Base-by-base conservation (phyloP, 1,140 invertebrate species). In the Sinonovacula constricta region DNA sequence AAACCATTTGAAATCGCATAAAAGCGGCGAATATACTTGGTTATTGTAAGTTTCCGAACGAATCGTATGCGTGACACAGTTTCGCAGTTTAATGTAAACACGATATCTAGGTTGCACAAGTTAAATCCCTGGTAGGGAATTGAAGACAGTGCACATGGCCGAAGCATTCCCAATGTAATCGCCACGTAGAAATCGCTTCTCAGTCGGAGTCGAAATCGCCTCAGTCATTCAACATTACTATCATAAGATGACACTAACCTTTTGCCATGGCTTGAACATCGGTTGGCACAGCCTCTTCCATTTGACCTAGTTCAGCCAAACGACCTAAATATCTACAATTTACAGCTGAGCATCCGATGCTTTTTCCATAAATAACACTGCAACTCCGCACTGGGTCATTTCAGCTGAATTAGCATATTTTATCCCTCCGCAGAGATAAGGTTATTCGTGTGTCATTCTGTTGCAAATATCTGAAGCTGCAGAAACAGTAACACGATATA, bases 321-420 rank as follows among this genome's bases (percentile, higher is more conserved):
- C 72, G 72, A 76, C 72, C 72, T 76, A 76, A 76, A 76, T 76
- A 76, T 65, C 72, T 54, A 76, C 72, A 54, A 76, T 54, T 76
- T 67, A 76, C 72, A 76, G 63, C 72, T 76, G 72, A 66, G 59
- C 53, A 76, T 76, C 72, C 72, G 72, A 51, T 76, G 72, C 51
- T 76, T 76, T 76, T n/a, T 76, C 72, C 72, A 76, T 76, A 76
- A 76, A 76, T 76, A 76, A 76, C 72, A 76, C 36, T 36, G 68
- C 24, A 59, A 26, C 4, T 26, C 36, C 12, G 31, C 72, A 76
- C n/a, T 76, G 54, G 72, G 72, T 76, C 72, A 76, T n/a, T 65
- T 54, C 28, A 49, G 59, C 56, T 57, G 51, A 59, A 59, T 76
- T 76, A 76, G 63, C 72, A 76, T 76, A n/a, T 65, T 7, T 18